Base-by-base conservation (phyloP, 2,888 invertebrate species). In the Toxonevra muliebris region DNA sequence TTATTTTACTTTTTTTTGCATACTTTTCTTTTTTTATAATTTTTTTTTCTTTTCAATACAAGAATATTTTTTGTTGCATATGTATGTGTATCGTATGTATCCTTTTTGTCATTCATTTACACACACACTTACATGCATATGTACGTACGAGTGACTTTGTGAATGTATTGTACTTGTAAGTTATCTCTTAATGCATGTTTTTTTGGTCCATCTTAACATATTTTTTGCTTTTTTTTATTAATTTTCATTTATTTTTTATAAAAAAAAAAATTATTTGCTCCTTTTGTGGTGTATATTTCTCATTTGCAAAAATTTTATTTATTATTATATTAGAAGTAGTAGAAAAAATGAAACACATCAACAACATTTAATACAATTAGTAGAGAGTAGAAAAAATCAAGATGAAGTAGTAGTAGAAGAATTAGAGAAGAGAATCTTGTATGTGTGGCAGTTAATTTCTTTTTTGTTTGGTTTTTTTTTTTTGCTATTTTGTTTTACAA, bases 401-500 rank as follows among this genome's bases (percentile, higher is more conserved):
- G 58, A 53, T 53, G 41, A 53, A 65, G 30, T 42, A 55, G 62
- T 40, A 66, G 55, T 20, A 68, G 66, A 64, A 65, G 59, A 45
- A 60, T 65, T 63, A 61, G 67, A 69, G 69, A 66, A 68, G 61
- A 69, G 68, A 66, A 66, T 69, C 65, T 66, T 64, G 69, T 68
- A 3, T 48, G 68, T 60, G 61, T 71, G 69, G 67, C 71, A 69
- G 69, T 71, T 68, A 57, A 70, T 69, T 71, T 73, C 62, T 30
- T 30, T 30, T 30, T 43, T 68, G 20, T 72, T 71, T 71, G 70
- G 70, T 76, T 72, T 74, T 69, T 63, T 68, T 70, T 70, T 7
- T 30, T 30, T 30, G 30, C 30, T 30, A 4, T 30, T 30, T 30
- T 30, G 30, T 30, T 30, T 30, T 30, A 30, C 30, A 64, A 75